Evolutionary conservation across 1,140 invertebrate species (phyloP), one percentile per base, ranked within the genome.

Genomic region (Tetramorium alpestre): DNA sequence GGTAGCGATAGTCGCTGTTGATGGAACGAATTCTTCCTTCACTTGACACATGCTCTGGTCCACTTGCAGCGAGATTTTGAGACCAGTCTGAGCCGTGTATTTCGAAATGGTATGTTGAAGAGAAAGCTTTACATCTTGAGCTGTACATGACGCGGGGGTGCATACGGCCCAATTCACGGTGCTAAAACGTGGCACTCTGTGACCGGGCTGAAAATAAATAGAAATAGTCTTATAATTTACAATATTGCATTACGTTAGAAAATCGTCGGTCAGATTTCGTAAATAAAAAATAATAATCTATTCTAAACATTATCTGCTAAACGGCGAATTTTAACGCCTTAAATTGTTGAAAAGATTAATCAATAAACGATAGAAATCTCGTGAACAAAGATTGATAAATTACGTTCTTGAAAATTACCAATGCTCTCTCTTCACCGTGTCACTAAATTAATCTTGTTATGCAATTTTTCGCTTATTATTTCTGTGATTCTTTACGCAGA

Each of bases 151-250:
- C 0, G 96, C 93, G 18, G 97, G 97, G 38, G 96, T 95, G 89
- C 97, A 97, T 8, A 97, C 90, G 2, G 96, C 97, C 96, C 96
- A 97, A 84, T 97, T 96, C 25, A 97, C 94, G 0, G 96, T 95
- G 13, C 96, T 96, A 76, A 96, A 97, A 67, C 96, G 95, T 2
- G 97, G 97, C 11, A 97, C 96, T 80, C 97, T 94, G 90, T 97
- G 97, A 11, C 97, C 97, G 33, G 96, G 96, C 97, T 97, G 86
- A 81, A 94, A 87, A 89, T 76, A 87, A 56, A 77, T 54, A 13
- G 8, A 47, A 60, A 41, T 0, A 10, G 0, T 18, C 8, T 47
- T 33, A 70, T 13, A 7, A 16, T 41, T 18, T 51, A 38, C 28
- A 56, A 56, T 18, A 69, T 81, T 44, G n/a, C 2, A 7, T 13